Evolutionary conservation across 1,140 invertebrate species (phyloP).

Genomic region (Meloidogyne floridensis): DNA sequence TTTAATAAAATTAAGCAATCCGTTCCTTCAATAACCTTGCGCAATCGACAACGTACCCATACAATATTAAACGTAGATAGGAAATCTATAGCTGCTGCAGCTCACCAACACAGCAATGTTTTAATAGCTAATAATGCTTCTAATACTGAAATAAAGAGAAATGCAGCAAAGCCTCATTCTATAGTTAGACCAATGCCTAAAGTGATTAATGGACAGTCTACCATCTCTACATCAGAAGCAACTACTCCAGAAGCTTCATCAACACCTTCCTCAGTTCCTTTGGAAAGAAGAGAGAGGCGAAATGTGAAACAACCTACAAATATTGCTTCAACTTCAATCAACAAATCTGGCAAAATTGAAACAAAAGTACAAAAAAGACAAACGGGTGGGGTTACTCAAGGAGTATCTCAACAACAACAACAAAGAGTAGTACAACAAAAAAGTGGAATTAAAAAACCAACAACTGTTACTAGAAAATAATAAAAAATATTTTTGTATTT

Average conservation of each 20-base stretch:
- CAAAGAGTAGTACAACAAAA: slow-evolving; percentile 10
- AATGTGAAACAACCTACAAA: background rate
- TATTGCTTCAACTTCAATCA: background rate
- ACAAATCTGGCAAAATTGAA: background rate
- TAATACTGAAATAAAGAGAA: background rate
- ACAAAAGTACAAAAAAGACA: background rate
- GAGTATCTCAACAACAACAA: slow-evolving; percentile 15
- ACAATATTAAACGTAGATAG: slow-evolving; percentile 55
- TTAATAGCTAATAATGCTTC: slow-evolving; percentile 7
- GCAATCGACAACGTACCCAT: slow-evolving; percentile 55
- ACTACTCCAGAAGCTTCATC: background rate
- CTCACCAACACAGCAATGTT: background rate
- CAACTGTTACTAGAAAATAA: background rate
- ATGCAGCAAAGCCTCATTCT: slow-evolving; percentile 53
- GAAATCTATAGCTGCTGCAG: slow-evolving; percentile 32
- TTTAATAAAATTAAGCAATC: background rate
- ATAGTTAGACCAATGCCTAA: slow-evolving; percentile 63
- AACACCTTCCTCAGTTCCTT: background rate
- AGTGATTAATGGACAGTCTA: background rate
- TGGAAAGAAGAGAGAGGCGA: background rate
- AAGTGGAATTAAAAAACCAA: background rate
- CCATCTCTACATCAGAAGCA: background rate
- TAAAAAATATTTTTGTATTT: background rate
- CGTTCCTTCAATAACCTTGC: background rate
- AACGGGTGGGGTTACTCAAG: slow-evolving; percentile 6